These are phyloP conservation scores for Coregonus ussuriensis DNA, from an alignment of 2,797 vertebrate species.

Conservation along the genomic window DNA sequence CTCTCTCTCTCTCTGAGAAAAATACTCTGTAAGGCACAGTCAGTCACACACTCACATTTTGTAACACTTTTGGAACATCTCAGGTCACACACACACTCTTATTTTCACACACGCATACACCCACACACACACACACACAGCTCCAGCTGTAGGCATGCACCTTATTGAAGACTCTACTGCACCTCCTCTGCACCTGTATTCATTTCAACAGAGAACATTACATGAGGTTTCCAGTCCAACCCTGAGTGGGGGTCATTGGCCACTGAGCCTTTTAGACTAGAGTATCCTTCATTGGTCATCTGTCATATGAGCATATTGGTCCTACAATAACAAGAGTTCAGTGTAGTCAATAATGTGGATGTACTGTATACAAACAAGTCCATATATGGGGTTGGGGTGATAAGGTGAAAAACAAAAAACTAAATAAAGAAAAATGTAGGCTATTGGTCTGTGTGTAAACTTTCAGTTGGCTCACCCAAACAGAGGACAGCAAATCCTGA, in stretches of 20 bases:
- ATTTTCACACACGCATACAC: not conserved
- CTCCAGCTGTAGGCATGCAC: not conserved
- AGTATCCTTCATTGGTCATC: conserved; percentile 48
- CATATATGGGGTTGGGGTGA: not conserved
- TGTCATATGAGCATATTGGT: conserved; percentile 18
- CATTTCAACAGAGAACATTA: not conserved
- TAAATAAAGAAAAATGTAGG: not conserved
- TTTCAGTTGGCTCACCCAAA: not conserved
- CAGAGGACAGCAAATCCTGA: not conserved
- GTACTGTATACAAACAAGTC: not conserved
- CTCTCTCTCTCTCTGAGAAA: not conserved
- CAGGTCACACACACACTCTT: not conserved
- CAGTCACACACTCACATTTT: not conserved
- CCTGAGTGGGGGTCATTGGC: conserved; percentile 4
- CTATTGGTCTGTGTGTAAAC: not conserved
- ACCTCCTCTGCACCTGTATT: conserved; percentile 1
- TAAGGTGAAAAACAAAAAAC: not conserved
- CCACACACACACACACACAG: not conserved
- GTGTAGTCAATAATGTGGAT: conserved; percentile 1
- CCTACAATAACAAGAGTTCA: not conserved
- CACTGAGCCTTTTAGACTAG: conserved; percentile 60
- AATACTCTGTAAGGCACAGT: not conserved
- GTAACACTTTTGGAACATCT: too few relatives aligned
- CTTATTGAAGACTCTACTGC: not conserved
- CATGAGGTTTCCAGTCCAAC: too few relatives aligned